These are phyloP conservation scores for Fissipunctia ypsillon DNA, from an alignment of 2,888 invertebrate genomes.

Conservation along the genomic window DNA sequence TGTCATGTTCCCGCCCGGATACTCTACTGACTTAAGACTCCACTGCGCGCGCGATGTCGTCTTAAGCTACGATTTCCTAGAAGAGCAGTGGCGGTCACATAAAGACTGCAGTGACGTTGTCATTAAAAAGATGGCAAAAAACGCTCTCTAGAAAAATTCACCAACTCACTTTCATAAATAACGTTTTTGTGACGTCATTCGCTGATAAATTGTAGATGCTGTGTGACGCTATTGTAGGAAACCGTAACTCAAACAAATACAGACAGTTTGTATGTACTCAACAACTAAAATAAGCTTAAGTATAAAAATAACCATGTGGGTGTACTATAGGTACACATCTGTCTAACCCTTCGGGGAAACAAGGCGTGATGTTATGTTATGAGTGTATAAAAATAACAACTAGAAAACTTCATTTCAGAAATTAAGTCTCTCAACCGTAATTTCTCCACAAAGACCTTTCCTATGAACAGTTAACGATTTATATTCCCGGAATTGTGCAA, in stretches of 20 bases:
- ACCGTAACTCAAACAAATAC: not conserved
- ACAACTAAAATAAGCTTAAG: not conserved
- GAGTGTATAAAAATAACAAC: conserved; percentile 6
- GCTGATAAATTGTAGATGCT: not conserved
- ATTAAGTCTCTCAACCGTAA: not conserved
- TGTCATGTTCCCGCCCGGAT: too few relatives aligned
- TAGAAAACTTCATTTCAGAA: not conserved
- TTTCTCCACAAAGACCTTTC: conserved; percentile 10
- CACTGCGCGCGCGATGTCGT: too few relatives aligned
- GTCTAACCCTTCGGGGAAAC: too few relatives aligned
- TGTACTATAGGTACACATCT: too few relatives aligned
- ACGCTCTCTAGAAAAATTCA: not conserved
- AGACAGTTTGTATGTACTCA: not conserved
- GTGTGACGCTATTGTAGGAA: not conserved
- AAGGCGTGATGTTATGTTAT: too few relatives aligned
- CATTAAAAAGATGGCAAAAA: not conserved
- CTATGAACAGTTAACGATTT: conserved; percentile 27
- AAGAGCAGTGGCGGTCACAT: not conserved
- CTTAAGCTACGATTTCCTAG: not conserved
- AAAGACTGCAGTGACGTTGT: not conserved
- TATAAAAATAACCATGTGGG: conserved; percentile 14
- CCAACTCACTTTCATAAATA: not conserved
- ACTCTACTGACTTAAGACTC: too few relatives aligned
- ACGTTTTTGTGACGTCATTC: not conserved
- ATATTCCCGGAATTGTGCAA: conserved; percentile 20